Conservation (phyloP, 2,888 invertebrate genomes). For the Nomada ferruginata region DNA sequence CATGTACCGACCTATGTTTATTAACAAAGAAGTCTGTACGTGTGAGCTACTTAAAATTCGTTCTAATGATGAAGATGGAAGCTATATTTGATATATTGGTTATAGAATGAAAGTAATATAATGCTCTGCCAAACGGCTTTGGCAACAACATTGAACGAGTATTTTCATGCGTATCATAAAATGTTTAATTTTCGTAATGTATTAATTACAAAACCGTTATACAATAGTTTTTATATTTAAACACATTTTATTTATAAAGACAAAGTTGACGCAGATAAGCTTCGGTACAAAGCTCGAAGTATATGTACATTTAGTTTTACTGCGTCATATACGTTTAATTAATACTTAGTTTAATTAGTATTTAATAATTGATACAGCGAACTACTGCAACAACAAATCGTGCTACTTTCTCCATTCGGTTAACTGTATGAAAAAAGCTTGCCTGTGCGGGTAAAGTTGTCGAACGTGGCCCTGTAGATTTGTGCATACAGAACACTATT, state of each 20-base stretch:
- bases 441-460: slow-evolving; percentile 10
- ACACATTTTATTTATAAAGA: slow-evolving; percentile 52
- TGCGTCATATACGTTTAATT: slow-evolving; percentile 27
- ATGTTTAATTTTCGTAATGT: slow-evolving; percentile 51
- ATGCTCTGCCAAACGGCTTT: slow-evolving; percentile 41
- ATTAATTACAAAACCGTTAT: slow-evolving; percentile 50
- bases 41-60: slow-evolving; percentile 2
- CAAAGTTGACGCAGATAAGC: slow-evolving; percentile 7
- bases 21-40: neutral
- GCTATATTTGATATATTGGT: slow-evolving; percentile 48
- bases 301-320: slow-evolving; percentile 38
- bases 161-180: slow-evolving; percentile 56
- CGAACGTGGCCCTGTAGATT: slow-evolving; percentile 43
- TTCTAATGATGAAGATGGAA: slow-evolving; percentile 35
- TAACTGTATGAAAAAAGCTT: slow-evolving; percentile 34
- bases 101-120: slow-evolving; percentile 45
- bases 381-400: slow-evolving; percentile 48
- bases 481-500: slow-evolving; percentile 48
- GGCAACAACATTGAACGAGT: slow-evolving; percentile 39
- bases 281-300: slow-evolving; percentile 9
- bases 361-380: slow-evolving; percentile 40
- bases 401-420: slow-evolving; percentile 56
- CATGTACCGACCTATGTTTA: neutral
- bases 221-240: slow-evolving; percentile 51
- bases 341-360: slow-evolving; percentile 48